Evolutionary conservation across 2,888 invertebrate genomes (phyloP).

Genomic region (Ophraella communa): DNA sequence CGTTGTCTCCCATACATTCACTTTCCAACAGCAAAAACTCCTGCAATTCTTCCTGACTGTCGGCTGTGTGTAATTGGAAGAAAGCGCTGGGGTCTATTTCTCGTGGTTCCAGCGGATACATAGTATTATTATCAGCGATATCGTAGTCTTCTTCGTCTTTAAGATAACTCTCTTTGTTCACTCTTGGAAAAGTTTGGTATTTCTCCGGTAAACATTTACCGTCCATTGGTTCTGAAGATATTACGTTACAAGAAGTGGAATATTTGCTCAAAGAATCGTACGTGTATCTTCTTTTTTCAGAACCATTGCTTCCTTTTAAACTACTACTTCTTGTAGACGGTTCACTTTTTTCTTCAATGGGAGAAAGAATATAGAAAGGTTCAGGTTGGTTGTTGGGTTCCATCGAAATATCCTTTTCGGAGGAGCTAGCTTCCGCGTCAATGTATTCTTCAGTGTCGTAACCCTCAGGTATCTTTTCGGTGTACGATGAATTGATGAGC

Average conservation of each 20-base stretch:
- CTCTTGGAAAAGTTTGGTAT: slow-evolving; percentile 65
- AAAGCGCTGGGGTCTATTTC: slow-evolving; percentile 66
- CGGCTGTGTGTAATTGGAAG: slow-evolving; percentile 66
- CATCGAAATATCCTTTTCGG: slow-evolving; percentile 4
- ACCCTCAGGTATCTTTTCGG: slow-evolving; percentile 8
- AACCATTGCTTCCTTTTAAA: slow-evolving; percentile 52
- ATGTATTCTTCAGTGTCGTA: slow-evolving; percentile 7
- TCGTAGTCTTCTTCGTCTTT: slow-evolving; percentile 42
- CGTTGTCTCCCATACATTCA: slow-evolving; percentile 63
- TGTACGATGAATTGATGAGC: slow-evolving; percentile 47
- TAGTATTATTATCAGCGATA: slow-evolving; percentile 51
- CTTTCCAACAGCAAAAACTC: slow-evolving; percentile 68
- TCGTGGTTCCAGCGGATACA: slow-evolving; percentile 66
- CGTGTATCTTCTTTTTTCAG: slow-evolving; percentile 43
- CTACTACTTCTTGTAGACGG: slow-evolving; percentile 62
- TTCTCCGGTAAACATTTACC: slow-evolving; percentile 53
- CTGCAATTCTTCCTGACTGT: slow-evolving; percentile 68
- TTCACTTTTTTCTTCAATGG: slow-evolving; percentile 67
- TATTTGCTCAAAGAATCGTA: slow-evolving; percentile 43
- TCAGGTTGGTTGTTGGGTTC: slow-evolving; percentile 41
- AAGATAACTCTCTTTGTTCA: slow-evolving; percentile 55
- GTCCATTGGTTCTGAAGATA: slow-evolving; percentile 49
- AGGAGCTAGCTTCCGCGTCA: slow-evolving; percentile 1
- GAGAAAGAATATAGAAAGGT: slow-evolving; percentile 59
- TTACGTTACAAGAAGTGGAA: slow-evolving; percentile 57